phyloP scores from a whole-genome alignment of 2,797 vertebrate genomes.

The Chloroceryle inda region DNA sequence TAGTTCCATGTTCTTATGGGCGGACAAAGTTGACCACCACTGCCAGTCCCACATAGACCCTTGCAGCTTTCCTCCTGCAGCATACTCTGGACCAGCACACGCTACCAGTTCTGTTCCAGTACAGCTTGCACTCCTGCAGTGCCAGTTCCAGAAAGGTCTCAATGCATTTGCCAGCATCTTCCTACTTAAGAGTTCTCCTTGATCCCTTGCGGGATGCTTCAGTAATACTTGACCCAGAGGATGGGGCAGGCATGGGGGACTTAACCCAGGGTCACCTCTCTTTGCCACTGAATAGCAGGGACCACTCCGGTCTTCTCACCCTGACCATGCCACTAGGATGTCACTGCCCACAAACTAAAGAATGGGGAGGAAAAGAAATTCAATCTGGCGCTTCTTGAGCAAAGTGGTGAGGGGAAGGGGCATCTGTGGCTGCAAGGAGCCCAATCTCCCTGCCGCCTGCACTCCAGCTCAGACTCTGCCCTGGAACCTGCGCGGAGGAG shows the following conservation, averaged over 20 bases:
- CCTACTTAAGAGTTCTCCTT: neutral
- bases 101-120: neutral
- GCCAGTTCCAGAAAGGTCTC: constrained; percentile 29
- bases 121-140: neutral
- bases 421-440: neutral
- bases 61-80: neutral
- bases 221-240: neutral
- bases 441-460: neutral
- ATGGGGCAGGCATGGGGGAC: neutral
- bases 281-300: neutral
- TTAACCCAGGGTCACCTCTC: neutral
- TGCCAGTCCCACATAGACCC: accelerated
- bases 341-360: neutral
- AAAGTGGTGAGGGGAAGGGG: neutral
- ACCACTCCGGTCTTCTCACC: neutral
- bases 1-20: neutral
- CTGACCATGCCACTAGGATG: neutral
- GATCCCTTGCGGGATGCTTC: neutral
- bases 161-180: neutral
- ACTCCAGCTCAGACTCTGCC: neutral
- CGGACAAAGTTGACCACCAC: neutral
- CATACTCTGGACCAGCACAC: accelerated
- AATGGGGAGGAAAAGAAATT: neutral
- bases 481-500: neutral
- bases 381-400: neutral